Percentiles rank a stretch among this genome's conserved stretches.
Conservation (phyloP, 2,797 vertebrate genomes). For the Ciconia nigra region DNA sequence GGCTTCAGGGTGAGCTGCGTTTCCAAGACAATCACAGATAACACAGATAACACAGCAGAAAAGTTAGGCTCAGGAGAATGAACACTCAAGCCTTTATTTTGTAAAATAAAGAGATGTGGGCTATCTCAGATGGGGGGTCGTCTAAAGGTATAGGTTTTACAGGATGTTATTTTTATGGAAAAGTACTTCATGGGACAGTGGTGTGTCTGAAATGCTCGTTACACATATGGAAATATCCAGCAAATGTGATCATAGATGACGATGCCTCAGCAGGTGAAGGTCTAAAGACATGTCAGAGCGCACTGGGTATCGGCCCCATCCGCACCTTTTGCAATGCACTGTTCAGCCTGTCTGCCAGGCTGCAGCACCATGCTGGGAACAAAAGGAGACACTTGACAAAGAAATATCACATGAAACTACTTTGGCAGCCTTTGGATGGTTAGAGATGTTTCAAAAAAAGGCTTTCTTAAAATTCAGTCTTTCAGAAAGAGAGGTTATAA, state of each 20-base stretch:
- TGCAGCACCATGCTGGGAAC: not conserved
- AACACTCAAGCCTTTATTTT: not conserved
- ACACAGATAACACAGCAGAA: not conserved
- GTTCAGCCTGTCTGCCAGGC: not conserved
- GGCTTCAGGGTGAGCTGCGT: constrained; percentile 38
- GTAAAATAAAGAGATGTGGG: not conserved
- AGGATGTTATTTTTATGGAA: not conserved
- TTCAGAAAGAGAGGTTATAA: not conserved
- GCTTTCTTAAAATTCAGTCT: not conserved
- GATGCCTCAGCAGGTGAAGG: not conserved
- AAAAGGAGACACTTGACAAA: not conserved
- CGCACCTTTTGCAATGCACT: not conserved
- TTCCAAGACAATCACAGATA: constrained; percentile 50
- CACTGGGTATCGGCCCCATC: not conserved
- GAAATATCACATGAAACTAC: not conserved
- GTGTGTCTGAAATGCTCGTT: not conserved
- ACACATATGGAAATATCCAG: not conserved
- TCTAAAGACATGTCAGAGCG: not conserved
- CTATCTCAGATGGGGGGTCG: not conserved
- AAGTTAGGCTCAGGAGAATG: not conserved
- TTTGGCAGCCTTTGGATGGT: not conserved
- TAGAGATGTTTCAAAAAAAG: not conserved
- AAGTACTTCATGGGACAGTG: not conserved
- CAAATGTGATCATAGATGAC: not conserved
- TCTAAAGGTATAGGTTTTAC: not conserved